Evolutionary conservation across 2,113 vertebrate genomes (phyloP).

Genomic region (Spheniscus mendiculus): DNA sequence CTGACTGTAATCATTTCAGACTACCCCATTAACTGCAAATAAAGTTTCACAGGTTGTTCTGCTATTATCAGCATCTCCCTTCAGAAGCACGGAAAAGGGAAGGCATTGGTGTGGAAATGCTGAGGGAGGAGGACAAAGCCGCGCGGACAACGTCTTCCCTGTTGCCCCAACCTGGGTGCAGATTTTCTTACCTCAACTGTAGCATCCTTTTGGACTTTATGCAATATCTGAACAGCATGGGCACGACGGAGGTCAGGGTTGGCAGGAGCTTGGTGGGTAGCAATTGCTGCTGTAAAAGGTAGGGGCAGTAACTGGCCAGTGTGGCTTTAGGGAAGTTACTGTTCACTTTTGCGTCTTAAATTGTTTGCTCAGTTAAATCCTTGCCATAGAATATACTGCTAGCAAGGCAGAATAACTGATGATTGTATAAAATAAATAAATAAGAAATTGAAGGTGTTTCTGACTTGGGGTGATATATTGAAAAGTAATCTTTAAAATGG

Average conservation of each 20-base stretch:
- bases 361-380: background rate
- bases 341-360: background rate
- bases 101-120: background rate
- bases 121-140: background rate
- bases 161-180: background rate
- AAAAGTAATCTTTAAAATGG: background rate
- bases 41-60: background rate
- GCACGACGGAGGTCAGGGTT: rapidly evolving
- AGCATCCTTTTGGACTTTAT: background rate
- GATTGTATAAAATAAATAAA: background rate
- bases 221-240: background rate
- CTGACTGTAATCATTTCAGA: background rate
- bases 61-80: background rate
- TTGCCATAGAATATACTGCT: background rate
- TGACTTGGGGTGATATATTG: background rate
- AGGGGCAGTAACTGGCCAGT: background rate
- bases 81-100: background rate
- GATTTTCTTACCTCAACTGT: background rate
- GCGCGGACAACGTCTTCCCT: rapidly evolving
- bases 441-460: background rate
- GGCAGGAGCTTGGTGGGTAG: rapidly evolving
- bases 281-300: background rate
- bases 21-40: background rate
- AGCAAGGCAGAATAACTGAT: background rate
- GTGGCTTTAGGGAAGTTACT: background rate